phyloP scores from a whole-genome alignment of 2,888 invertebrate genomes.

The Sclerodermus sp. region DNA sequence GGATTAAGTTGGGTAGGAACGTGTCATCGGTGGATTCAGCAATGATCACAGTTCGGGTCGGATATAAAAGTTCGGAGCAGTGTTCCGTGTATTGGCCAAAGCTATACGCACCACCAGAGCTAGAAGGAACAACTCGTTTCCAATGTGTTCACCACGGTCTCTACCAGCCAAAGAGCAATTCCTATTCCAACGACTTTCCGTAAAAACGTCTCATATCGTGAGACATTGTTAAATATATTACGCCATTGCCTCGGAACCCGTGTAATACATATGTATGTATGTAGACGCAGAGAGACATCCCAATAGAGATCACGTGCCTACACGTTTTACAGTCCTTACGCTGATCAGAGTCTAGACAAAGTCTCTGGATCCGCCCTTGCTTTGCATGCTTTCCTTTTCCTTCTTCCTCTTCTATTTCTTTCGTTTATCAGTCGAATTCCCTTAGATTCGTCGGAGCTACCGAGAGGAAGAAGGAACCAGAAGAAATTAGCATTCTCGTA shows the following conservation, averaged over 20 bases:
- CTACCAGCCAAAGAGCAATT: conserved; percentile 42
- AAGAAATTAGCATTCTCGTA: no score
- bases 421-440: no score
- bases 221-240: conserved; percentile 43
- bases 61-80: conserved; percentile 26
- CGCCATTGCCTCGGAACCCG: conserved; percentile 26
- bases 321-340: conserved; percentile 26
- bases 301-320: conserved; percentile 34
- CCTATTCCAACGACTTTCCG: conserved; percentile 53
- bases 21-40: conserved; percentile 13
- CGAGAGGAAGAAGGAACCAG: no score
- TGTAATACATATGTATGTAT: conserved; percentile 33
- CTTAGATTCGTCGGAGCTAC: no score
- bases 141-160: conserved; percentile 27
- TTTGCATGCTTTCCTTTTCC: not conserved
- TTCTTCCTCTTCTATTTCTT: not conserved
- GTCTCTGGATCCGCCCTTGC: conserved; percentile 5
- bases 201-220: conserved; percentile 47
- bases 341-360: conserved; percentile 34
- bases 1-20: conserved; percentile 20
- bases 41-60: conserved; percentile 19
- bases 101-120: conserved; percentile 15
- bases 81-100: no score
- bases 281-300: conserved; percentile 13
- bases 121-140: conserved; percentile 33